Evolutionary conservation across 2,797 vertebrate species (phyloP), one percentile per base, ranked within the genome.

Genomic region (Mallotus villosus): DNA sequence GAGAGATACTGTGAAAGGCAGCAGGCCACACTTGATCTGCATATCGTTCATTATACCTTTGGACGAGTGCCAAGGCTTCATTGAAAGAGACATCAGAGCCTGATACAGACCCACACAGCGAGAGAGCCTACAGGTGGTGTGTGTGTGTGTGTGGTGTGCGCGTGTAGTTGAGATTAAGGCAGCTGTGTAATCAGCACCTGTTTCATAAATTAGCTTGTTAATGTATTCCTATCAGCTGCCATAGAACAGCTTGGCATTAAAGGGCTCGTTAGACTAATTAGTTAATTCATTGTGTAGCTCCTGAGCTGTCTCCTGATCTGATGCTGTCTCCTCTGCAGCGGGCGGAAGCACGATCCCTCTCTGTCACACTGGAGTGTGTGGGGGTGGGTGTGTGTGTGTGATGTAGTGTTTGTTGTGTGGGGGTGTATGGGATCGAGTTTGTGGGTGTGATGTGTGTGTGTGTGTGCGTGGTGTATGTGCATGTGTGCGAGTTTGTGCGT

Each of bases 231-330:
- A 86, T 88, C 74, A 65, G 84, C 90, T 92, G 92, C 93, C 93
- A 93, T 92, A 92, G 86, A 82, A 80, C 74, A 80, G 84, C 84
- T 53, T 46, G 77, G 75, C 87, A 89, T 93, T 92, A 93, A 93
- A 86, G 87, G 92, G 92, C 91, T 93, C 87, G 91, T 94, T 94
- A 93, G 91, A 90, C 76, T 92, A 94, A 94, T 94, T 93, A 92
- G 91, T 91, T 94, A 93, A 94, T 94, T 92, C 93, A 94, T 94
- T 93, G 91, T 89, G 89, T 94, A 91, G 88, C 88, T 92, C 89
- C 90, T 92, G 86, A 89, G 90, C 89, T 64, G 81, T 93, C 91
- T 93, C 93, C 90, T 94, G 94, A 94, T 93, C 92, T 91, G 90
- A 92, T 91, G 83, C 89, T 90, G 86, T 27, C 29, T 27, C 63